phyloP scores from a whole-genome alignment of 2,113 vertebrate species.

The Lepisosteus oculatus region DNA sequence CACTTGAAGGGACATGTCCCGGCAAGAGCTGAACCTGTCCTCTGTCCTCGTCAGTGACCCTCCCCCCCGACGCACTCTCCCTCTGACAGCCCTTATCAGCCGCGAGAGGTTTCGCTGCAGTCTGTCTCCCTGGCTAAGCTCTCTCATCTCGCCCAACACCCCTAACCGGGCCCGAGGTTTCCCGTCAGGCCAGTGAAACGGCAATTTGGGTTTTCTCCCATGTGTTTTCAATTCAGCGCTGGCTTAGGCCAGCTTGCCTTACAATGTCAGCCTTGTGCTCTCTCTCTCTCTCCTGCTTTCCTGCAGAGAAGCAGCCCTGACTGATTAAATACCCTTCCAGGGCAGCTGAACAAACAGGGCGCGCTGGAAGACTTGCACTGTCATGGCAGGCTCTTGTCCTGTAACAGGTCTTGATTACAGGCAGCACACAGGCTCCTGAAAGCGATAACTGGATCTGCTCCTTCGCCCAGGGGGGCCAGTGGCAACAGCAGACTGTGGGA shows the following conservation, averaged over 20 bases:
- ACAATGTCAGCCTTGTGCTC: neutral
- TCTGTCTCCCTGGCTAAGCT: no score
- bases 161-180: no score
- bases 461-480: neutral
- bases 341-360: slow-evolving; percentile 69
- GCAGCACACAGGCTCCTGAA: neutral
- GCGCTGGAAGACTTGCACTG: slow-evolving; percentile 45
- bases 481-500: neutral
- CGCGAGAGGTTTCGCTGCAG: no score
- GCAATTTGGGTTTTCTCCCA: no score
- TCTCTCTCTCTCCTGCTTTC: neutral
- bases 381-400: slow-evolving; percentile 43
- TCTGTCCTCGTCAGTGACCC: no score
- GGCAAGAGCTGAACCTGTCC: no score
- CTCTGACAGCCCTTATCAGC: no score
- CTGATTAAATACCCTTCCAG: slow-evolving; percentile 31
- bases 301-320: slow-evolving; percentile 4
- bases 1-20: no score
- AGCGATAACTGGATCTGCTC: neutral
- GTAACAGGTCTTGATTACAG: neutral
- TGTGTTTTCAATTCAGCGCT: no score
- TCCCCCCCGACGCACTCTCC: no score
- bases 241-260: neutral
- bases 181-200: no score
- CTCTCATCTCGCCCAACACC: no score